Percentiles rank a stretch among this genome's conserved stretches.
These are phyloP conservation scores for Donacobius atricapilla DNA, from an alignment of 2,113 vertebrate species.

Conservation along the genomic window DNA sequence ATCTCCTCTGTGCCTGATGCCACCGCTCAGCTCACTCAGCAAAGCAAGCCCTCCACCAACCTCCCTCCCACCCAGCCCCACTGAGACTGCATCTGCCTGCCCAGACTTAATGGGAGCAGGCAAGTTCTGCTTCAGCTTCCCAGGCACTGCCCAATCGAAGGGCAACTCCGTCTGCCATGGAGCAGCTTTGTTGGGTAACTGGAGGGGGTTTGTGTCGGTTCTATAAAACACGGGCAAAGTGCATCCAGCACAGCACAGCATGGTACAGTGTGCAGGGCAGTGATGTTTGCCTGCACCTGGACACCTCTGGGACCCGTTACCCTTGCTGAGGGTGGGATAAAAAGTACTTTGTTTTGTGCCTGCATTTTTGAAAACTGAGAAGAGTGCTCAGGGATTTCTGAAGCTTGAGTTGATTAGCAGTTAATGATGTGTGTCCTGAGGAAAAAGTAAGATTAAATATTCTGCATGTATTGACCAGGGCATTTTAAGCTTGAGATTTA, in stretches of 20 bases:
- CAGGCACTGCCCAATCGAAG: not conserved
- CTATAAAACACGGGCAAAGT: conserved; percentile 33
- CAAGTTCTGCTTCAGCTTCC: not conserved
- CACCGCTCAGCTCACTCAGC: rapidly evolving
- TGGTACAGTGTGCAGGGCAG: not conserved
- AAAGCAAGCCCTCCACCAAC: not conserved
- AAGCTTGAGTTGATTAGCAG: conserved; percentile 75
- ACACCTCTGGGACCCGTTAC: conserved; percentile 56
- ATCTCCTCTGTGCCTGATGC: not conserved
- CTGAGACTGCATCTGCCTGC: not conserved
- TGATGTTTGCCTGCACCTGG: conserved; percentile 69
- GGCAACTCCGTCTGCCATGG: not conserved
- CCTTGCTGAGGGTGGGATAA: conserved; percentile 57
- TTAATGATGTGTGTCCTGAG: conserved; percentile 77
- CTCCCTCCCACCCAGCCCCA: not conserved
- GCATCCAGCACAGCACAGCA: rapidly evolving
- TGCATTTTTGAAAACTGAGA: conserved; percentile 73
- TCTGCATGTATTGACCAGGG: conserved; percentile 58
- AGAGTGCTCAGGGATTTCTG: conserved; percentile 68
- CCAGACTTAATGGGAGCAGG: not conserved
- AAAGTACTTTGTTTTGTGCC: conserved; percentile 63
- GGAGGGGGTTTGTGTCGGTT: conserved; percentile 14
- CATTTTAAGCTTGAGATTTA: conserved; percentile 66
- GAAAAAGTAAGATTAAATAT: conserved; percentile 72
- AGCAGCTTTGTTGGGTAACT: conserved; percentile 19